Base-by-base conservation (phyloP, 2,888 invertebrate species). In the Xestia c-nigrum region DNA sequence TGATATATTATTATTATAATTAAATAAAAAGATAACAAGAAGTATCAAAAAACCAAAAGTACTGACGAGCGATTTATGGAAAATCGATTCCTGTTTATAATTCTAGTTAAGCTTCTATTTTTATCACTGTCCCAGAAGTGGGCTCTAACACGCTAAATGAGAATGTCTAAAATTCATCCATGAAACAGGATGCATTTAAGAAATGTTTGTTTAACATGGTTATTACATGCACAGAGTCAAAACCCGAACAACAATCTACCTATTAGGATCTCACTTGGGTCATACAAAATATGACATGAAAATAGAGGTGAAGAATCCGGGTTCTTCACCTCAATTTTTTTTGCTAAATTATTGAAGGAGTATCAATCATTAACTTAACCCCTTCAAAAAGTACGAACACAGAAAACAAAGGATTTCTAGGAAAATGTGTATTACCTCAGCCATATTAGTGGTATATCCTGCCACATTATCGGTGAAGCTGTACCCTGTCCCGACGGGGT, bases 401-500 rank as follows among this genome's bases (percentile, higher is more conserved):
- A 47, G 5, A 55, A 10, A n/a, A 55, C 55, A n/a, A 55, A n/a
- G n/a, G 5, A 55, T 52, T 24, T 14, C 3, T n/a, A 31, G 40
- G 16, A 16, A 65, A 61, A 47, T 19, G 5, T 1, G 3, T 66
- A 80, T 96, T 87, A 97, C 97, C 91, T 97, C 97, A 1, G 93
- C 92, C 94, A 97, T 97, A 89, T 97, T 97, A 6, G 90, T 95
- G 7, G 95, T 95, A 87, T 95, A 97, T 40, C 98, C 97, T 40
- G 94, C 92, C 3, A 90, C 92, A 79, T 95, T 91, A 0, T 97
- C 93, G 0, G 98, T 97, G 90, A 97, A 98, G 90, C 98, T 98
- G 91, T 96, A 98, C 0, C 98, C 97, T 21, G 97, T 95, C 0
- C 97, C 97, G 40, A 97, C 97, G 0, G 98, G 98, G 89, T 97